These are phyloP conservation scores for Ophion ellenae DNA, from an alignment of 2,888 invertebrate genomes.

Conservation along the genomic window DNA sequence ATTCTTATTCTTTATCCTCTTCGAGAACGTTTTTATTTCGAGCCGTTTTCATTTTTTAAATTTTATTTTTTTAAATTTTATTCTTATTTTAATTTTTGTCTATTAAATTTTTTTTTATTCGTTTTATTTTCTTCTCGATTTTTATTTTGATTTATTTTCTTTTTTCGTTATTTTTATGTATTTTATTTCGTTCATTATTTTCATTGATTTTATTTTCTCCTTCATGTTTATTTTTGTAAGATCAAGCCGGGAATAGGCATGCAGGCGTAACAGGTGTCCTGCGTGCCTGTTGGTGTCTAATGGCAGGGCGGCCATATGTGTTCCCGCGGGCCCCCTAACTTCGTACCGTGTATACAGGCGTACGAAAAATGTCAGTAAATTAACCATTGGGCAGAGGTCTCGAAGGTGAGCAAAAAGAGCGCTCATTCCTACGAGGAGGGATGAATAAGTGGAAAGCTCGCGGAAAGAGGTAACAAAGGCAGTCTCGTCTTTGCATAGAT, in stretches of 20 bases:
- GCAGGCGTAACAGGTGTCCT: slow-evolving; percentile 56
- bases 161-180: not conserved
- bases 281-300: slow-evolving; percentile 31
- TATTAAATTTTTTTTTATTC: not conserved
- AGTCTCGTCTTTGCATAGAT: slow-evolving; percentile 15
- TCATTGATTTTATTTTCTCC: not conserved
- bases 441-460: not conserved
- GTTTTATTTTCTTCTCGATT: not conserved
- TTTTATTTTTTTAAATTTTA: not conserved
- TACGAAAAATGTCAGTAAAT: slow-evolving; percentile 2
- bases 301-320: slow-evolving; percentile 14
- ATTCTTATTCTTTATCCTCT: slow-evolving; percentile 12
- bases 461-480: slow-evolving; percentile 19
- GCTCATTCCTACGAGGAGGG: not conserved
- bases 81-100: not conserved
- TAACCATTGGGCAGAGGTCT: not conserved
- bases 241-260: slow-evolving; percentile 23
- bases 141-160: not conserved
- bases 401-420: not conserved
- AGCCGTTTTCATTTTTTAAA: not conserved
- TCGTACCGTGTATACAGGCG: not conserved
- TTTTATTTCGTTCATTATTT: not conserved
- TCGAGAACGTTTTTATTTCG: not conserved
- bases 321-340: slow-evolving; percentile 20
- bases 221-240: slow-evolving; percentile 23